Conservation (phyloP, 1,140 invertebrate species). For the Drosophila ananassae region DNA sequence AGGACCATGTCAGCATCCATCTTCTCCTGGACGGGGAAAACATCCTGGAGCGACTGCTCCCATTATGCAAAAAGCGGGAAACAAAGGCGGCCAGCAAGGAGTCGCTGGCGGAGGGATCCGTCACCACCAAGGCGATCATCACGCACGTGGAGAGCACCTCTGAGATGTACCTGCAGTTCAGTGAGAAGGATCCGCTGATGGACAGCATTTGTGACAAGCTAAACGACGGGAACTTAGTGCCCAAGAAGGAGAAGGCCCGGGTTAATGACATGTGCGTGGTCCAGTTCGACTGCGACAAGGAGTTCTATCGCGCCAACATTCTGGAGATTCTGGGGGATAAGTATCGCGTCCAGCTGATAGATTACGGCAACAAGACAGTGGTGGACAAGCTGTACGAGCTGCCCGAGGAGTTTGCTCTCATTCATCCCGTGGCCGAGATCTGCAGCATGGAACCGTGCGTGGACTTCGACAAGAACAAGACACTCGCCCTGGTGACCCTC, state of each 20-base stretch:
- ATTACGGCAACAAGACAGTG: slow-evolving; percentile 89
- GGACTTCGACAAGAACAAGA: slow-evolving; percentile 44
- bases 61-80: slow-evolving; percentile 84
- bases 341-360: slow-evolving; percentile 88
- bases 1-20: slow-evolving; percentile 87
- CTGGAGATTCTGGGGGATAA: slow-evolving; percentile 49
- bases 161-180: slow-evolving; percentile 69
- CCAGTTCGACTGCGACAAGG: slow-evolving; percentile 51
- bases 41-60: slow-evolving; percentile 86
- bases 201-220: slow-evolving; percentile 59
- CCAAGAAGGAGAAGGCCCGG: slow-evolving; percentile 16
- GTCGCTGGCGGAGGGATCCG: neutral
- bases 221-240: slow-evolving; percentile 34
- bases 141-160: slow-evolving; percentile 64
- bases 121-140: slow-evolving; percentile 42
- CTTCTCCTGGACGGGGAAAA: slow-evolving; percentile 87
- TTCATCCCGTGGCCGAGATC: slow-evolving; percentile 86
- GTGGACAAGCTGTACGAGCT: slow-evolving; percentile 86
- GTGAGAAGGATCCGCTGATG: slow-evolving; percentile 38
- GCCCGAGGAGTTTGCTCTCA: slow-evolving; percentile 87
- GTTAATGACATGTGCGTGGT: slow-evolving; percentile 62
- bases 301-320: slow-evolving; percentile 67
- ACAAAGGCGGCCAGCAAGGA: slow-evolving; percentile 20
- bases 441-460: slow-evolving; percentile 85
- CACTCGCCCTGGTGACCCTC: slow-evolving; percentile 48